Evolutionary conservation across 2,888 invertebrate species (phyloP).

Genomic region (Synanthedon myopaeformis): DNA sequence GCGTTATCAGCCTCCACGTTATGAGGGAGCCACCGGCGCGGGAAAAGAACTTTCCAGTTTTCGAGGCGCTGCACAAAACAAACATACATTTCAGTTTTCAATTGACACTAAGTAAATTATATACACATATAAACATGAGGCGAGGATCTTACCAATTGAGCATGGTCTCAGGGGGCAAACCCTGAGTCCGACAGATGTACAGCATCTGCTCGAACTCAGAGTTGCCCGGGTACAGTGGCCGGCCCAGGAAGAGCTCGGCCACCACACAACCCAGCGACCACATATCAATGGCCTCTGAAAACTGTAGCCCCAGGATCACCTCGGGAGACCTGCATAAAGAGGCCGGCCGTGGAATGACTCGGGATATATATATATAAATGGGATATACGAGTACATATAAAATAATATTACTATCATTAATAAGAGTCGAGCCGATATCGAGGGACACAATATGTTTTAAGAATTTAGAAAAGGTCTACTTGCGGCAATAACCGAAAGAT

Average conservation of each 20-base stretch:
- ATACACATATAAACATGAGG: too few relatives aligned
- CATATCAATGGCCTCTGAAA: constrained; percentile 99
- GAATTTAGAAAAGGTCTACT: too few relatives aligned
- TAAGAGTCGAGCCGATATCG: too few relatives aligned
- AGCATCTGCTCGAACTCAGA: constrained; percentile 99
- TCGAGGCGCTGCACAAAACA: constrained; percentile 94
- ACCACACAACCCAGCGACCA: constrained; percentile 99
- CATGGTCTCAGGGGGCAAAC: constrained; percentile 98
- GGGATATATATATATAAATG: too few relatives aligned
- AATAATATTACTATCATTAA: too few relatives aligned
- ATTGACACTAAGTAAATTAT: too few relatives aligned
- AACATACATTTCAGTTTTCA: too few relatives aligned
- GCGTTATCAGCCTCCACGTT: constrained; percentile 90
- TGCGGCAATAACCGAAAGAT: too few relatives aligned
- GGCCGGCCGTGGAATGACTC: too few relatives aligned
- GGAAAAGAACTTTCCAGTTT: constrained; percentile 99
- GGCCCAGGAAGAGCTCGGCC: constrained; percentile 98
- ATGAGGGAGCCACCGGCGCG: too few relatives aligned
- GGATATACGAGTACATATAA: too few relatives aligned
- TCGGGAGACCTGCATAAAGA: constrained; percentile 96
- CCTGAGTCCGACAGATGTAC: constrained; percentile 97
- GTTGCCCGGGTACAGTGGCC: constrained; percentile 99
- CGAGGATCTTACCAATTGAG: constrained; percentile 92
- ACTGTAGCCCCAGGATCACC: constrained; percentile 96
- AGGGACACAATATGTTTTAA: too few relatives aligned